Conservation (phyloP, 2,888 invertebrate genomes). For the Hedychridium roseum region DNA sequence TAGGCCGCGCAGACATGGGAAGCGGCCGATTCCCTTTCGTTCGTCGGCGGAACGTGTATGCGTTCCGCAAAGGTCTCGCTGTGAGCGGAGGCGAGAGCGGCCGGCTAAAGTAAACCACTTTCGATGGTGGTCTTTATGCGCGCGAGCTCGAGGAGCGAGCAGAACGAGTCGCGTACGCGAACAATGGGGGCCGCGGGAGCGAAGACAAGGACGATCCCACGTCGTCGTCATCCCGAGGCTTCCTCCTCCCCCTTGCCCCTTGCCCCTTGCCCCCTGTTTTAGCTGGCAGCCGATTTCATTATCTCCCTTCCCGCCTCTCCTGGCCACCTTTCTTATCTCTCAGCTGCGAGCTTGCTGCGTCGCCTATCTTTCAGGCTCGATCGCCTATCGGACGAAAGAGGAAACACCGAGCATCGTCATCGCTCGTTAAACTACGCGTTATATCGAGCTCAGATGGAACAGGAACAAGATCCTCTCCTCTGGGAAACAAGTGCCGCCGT, state of each 20-base stretch:
- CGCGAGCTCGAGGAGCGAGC: conserved; percentile 26
- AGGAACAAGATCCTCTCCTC: no score
- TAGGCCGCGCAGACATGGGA: no score
- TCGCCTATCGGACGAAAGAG: conserved; percentile 17
- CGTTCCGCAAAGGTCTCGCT: no score
- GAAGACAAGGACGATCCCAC: conserved; percentile 63
- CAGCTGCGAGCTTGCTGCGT: conserved; percentile 3
- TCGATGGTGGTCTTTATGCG: conserved; percentile 49
- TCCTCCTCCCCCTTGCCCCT: conserved; percentile 14
- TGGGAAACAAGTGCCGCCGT: no score
- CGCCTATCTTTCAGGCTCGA: conserved; percentile 30
- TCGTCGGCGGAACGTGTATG: conserved; percentile 41
- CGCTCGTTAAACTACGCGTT: no score
- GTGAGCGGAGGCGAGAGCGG: no score
- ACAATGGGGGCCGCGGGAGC: conserved; percentile 62
- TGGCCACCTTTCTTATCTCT: background rate
- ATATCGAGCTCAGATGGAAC: no score
- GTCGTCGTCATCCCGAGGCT: conserved; percentile 42
- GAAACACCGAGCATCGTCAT: no score
- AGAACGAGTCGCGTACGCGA: conserved; percentile 37
- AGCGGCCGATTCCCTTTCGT: conserved; percentile 30
- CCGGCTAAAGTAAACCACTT: conserved; percentile 53
- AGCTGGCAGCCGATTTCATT: conserved; percentile 30
- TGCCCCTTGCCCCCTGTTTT: conserved; percentile 18
- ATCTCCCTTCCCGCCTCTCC: conserved; percentile 23